phyloP scores from a whole-genome alignment of 2,888 invertebrate genomes.

The Papilio gigon region DNA sequence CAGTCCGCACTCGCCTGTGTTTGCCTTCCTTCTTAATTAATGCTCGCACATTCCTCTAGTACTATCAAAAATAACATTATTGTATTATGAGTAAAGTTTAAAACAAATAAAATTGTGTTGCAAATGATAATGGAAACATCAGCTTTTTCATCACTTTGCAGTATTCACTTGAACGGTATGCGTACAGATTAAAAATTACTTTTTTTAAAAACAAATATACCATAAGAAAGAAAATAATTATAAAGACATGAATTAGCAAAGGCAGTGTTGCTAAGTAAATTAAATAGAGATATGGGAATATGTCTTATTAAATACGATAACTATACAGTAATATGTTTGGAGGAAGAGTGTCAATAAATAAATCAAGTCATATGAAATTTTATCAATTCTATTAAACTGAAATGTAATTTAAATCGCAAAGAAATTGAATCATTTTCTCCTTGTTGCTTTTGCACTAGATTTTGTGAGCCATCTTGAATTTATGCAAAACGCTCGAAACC shows the following conservation, averaged over 20 bases:
- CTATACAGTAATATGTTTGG: no score
- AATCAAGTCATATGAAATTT: background rate
- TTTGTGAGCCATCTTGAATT: conserved; percentile 29
- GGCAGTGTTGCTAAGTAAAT: no score
- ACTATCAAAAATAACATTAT: conserved; percentile 3
- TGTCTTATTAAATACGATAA: no score
- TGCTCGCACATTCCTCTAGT: conserved; percentile 52
- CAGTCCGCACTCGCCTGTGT: conserved; percentile 55
- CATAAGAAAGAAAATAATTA: no score
- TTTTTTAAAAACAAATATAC: no score
- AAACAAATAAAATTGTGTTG: background rate
- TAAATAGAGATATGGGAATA: no score
- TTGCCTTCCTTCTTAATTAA: conserved; percentile 74
- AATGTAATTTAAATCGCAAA: conserved; percentile 18
- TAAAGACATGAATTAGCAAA: no score
- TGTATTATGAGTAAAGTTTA: background rate
- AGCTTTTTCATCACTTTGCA: no score
- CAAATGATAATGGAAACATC: no score
- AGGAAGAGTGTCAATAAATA: background rate
- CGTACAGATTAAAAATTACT: no score
- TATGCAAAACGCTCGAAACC: conserved; percentile 28
- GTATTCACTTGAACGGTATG: no score
- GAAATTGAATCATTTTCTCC: conserved; percentile 26
- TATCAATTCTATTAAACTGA: background rate
- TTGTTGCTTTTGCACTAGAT: conserved; percentile 27